A percentile compares a stretch with the other conserved stretches of the same genome.
phyloP scores from a whole-genome alignment of 2,888 invertebrate genomes.

The Callimorpha dominula region DNA sequence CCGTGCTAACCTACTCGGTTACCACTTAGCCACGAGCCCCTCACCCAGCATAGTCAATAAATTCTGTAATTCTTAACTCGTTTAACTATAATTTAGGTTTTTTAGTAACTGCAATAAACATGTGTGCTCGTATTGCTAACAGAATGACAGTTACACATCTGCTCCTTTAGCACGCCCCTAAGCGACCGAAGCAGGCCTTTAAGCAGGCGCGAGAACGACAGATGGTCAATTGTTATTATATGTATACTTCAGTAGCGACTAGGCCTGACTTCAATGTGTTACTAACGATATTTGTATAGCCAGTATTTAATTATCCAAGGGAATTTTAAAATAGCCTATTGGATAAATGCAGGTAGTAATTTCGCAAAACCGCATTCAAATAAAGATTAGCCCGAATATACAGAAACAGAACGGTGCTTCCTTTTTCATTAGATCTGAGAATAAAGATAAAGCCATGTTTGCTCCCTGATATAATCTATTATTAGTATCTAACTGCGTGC shows the following conservation, averaged over 20 bases:
- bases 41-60: background rate
- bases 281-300: background rate
- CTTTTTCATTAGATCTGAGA: background rate
- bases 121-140: background rate
- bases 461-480: background rate
- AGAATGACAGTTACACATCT: conserved; percentile 3
- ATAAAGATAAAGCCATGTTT: background rate
- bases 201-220: background rate
- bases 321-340: too few relatives aligned
- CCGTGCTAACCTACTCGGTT: too few relatives aligned
- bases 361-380: too few relatives aligned
- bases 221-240: conserved; percentile 2
- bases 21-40: too few relatives aligned
- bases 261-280: background rate
- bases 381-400: background rate
- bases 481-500: too few relatives aligned
- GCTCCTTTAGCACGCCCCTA: conserved; percentile 5
- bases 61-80: background rate
- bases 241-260: background rate
- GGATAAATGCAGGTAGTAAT: too few relatives aligned
- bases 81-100: background rate
- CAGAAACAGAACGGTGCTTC: background rate
- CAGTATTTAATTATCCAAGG: background rate
- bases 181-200: background rate
- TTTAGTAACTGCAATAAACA: background rate